Evolutionary conservation across 2,797 vertebrate genomes (phyloP), one percentile per base, ranked within the genome.

Genomic region (Fistularia commersonii): DNA sequence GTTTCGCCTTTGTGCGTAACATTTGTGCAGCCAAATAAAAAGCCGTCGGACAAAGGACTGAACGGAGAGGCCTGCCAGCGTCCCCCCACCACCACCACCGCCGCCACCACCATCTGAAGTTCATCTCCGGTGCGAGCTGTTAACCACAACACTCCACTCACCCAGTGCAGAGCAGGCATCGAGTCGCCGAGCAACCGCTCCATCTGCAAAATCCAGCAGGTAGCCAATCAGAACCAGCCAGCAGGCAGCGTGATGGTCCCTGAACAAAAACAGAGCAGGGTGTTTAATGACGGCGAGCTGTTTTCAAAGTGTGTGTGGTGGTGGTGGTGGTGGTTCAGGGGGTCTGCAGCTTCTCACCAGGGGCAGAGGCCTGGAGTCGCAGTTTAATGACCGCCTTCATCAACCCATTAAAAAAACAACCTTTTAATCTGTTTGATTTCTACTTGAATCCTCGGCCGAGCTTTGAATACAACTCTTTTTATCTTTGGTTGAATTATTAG

Each of bases 191-290:
- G 93, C 93, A 57, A 96, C 93, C 0, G 95, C 91, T 32, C 94
- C 93, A 2, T 96, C 90, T 0, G 93, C 94, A 75, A 93, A 85
- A 71, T 98, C 93, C 59, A 98, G 82, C 47, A 98, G 89, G 80
- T 98, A 98, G 14, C 95, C 92, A 57, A 93, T 87, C 71, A 97
- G 90, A 55, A 98, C 88, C 71, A 97, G 85, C 96, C 95, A 96
- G 76, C 93, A 95, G 0, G 96, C 93, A 8, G 88, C 88, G 13
- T 93, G 85, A 66, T 88, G 79, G 59, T 91, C 91, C 82, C 95
- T 97, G 69, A 5, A 63, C 45, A 69, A 67, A 72, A 57, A 23
- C 37, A 34, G 23, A 57, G 57, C 3, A 6, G 47, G 60, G 46
- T 12, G 57, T 49, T 62, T 47, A 45, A 55, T 45, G 50, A 61